Percentiles rank a stretch among this genome's conserved stretches.
Evolutionary conservation across 53 echinoderm and acorn worm genomes (phyloP).

Genomic region (Crossaster papposus): DNA sequence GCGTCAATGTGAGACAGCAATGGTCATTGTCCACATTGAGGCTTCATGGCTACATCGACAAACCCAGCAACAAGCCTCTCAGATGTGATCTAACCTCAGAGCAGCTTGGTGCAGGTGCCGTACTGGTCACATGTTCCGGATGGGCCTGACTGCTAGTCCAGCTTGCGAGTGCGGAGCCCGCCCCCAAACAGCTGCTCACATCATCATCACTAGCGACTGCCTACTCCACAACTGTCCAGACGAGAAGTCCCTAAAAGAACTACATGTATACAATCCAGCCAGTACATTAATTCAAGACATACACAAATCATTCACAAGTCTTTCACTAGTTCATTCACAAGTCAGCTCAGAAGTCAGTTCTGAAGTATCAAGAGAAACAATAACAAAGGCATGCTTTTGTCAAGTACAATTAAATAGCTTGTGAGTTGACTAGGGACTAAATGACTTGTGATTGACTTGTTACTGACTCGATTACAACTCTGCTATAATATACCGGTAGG

Average conservation of each 20-base stretch:
- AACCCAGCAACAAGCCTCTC: constrained; percentile 5
- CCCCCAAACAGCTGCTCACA: constrained; percentile 1
- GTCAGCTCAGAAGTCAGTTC: too few species aligned
- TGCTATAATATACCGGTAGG: too few species aligned
- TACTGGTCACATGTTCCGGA: neutral
- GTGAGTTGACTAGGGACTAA: too few species aligned
- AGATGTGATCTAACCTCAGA: constrained; percentile 1
- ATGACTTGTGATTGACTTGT: too few species aligned
- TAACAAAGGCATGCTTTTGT: too few species aligned
- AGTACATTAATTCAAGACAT: too few species aligned
- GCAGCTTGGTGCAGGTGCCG: constrained; percentile 16
- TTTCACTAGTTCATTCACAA: too few species aligned
- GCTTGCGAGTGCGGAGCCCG: constrained; percentile 13
- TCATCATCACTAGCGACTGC: neutral
- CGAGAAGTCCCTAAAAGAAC: neutral
- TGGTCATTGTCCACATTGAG: constrained; percentile 1
- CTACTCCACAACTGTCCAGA: constrained; percentile 1
- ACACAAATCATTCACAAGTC: too few species aligned
- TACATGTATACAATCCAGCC: neutral
- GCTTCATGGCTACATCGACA: constrained; percentile 14
- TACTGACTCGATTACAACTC: too few species aligned
- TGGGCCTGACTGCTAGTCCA: constrained; percentile 29
- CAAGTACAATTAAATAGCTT: too few species aligned
- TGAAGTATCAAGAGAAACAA: too few species aligned
- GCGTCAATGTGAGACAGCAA: neutral